Conservation (phyloP, 2,888 invertebrate species). For the Sesia bembeciformis region DNA sequence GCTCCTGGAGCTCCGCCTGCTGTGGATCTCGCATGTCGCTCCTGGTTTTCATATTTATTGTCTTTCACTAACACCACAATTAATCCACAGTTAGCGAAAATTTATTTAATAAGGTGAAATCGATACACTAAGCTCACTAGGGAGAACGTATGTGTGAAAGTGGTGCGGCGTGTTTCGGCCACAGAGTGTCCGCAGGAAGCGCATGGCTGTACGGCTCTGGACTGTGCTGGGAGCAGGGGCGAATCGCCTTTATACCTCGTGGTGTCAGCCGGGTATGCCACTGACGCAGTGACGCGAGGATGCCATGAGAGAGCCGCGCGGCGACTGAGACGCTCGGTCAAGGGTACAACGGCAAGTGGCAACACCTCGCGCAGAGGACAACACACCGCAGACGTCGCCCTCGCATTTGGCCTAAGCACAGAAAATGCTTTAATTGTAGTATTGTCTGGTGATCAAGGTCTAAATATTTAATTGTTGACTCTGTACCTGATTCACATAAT, state of each 20-base stretch:
- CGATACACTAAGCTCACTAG: constrained; percentile 1
- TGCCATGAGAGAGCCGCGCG: constrained; percentile 47
- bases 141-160: constrained; percentile 4
- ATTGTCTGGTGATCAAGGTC: constrained; percentile 13
- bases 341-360: constrained; percentile 29
- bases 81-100: constrained; percentile 7
- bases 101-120: constrained; percentile 4
- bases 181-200: constrained; percentile 14
- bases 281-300: constrained; percentile 40
- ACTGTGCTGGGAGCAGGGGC: constrained; percentile 25
- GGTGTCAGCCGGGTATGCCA: constrained; percentile 10
- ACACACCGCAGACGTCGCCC: constrained; percentile 10
- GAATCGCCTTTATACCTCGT: constrained; percentile 28
- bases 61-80: constrained; percentile 25
- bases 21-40: constrained; percentile 29
- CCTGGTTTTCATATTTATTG: constrained; percentile 40
- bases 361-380: constrained; percentile 29
- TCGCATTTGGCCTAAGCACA: constrained; percentile 5
- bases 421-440: constrained; percentile 11
- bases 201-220: constrained; percentile 39
- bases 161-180: constrained; percentile 7
- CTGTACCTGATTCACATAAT: not conserved
- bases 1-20: constrained; percentile 57
- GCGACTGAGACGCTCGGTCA: constrained; percentile 54
- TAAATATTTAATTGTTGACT: not conserved